phyloP scores from a whole-genome alignment of 2,888 invertebrate species.

The Cyclophora albipunctata region DNA sequence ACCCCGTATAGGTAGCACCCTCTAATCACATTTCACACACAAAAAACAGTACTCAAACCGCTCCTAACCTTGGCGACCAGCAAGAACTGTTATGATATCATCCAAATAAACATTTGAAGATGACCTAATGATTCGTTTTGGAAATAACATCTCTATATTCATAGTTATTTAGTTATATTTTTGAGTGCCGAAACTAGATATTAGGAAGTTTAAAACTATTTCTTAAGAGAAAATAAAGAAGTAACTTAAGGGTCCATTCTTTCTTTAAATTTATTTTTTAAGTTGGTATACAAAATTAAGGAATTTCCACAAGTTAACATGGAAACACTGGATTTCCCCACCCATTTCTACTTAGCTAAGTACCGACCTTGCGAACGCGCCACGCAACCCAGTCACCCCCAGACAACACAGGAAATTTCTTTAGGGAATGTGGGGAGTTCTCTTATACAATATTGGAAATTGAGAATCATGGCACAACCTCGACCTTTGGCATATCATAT shows the following conservation, averaged over 20 bases:
- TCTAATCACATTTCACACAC: constrained; percentile 17
- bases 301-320: not conserved
- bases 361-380: constrained; percentile 33
- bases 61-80: constrained; percentile 4
- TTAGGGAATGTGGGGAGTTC: constrained; percentile 15
- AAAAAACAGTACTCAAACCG: constrained; percentile 8
- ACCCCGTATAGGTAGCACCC: constrained; percentile 31
- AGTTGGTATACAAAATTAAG: too few species aligned
- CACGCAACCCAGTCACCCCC: constrained; percentile 30
- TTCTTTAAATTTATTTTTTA: too few species aligned
- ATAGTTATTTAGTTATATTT: too few species aligned
- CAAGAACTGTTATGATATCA: not conserved
- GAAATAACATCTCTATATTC: too few species aligned
- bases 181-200: too few species aligned
- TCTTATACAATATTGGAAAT: constrained; percentile 3
- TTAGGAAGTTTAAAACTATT: too few species aligned
- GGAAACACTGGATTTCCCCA: constrained; percentile 25
- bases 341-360: constrained; percentile 12
- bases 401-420: constrained; percentile 22
- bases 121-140: not conserved
- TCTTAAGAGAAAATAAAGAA: too few species aligned
- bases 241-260: too few species aligned
- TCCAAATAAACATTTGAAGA: not conserved
- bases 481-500: too few species aligned
- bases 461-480: not conserved